phyloP scores from a whole-genome alignment of 2,888 invertebrate species.

The Nymphalis c-album region DNA sequence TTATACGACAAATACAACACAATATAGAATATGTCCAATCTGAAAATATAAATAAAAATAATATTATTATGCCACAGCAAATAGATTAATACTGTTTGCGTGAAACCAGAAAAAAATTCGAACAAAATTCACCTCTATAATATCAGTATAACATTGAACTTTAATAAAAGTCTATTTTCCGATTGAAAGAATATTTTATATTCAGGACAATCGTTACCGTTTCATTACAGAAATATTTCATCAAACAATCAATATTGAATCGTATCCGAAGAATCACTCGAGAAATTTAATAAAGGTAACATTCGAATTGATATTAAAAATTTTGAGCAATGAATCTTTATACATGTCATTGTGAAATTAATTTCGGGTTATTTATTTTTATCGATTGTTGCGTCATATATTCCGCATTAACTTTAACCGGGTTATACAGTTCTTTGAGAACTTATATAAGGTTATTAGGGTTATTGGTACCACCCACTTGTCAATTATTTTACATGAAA shows the following conservation, averaged over 20 bases:
- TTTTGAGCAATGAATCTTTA: constrained; percentile 27
- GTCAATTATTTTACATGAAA: too few relatives aligned
- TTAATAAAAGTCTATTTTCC: constrained; percentile 26
- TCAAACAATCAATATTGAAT: constrained; percentile 34
- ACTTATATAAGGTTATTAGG: too few relatives aligned
- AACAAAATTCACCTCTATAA: neutral
- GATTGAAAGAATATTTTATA: constrained; percentile 27
- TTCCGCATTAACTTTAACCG: neutral
- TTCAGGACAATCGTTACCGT: constrained; percentile 18
- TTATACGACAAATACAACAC: too few relatives aligned
- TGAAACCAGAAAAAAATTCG: too few relatives aligned
- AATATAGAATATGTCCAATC: too few relatives aligned
- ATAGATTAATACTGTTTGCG: too few relatives aligned
- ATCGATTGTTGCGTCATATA: constrained; percentile 2
- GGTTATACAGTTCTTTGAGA: too few relatives aligned
- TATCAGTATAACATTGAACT: neutral
- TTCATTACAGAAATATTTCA: constrained; percentile 31
- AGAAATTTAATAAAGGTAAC: constrained; percentile 36
- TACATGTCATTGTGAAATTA: constrained; percentile 12
- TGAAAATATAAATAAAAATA: too few relatives aligned
- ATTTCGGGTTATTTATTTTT: constrained; percentile 3
- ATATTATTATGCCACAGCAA: too few relatives aligned
- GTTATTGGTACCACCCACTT: too few relatives aligned
- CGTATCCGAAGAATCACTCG: constrained; percentile 30
- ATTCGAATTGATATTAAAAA: constrained; percentile 31